Evolutionary conservation across 2,113 vertebrate genomes (phyloP).

Genomic region (Bufo gargarizans): DNA sequence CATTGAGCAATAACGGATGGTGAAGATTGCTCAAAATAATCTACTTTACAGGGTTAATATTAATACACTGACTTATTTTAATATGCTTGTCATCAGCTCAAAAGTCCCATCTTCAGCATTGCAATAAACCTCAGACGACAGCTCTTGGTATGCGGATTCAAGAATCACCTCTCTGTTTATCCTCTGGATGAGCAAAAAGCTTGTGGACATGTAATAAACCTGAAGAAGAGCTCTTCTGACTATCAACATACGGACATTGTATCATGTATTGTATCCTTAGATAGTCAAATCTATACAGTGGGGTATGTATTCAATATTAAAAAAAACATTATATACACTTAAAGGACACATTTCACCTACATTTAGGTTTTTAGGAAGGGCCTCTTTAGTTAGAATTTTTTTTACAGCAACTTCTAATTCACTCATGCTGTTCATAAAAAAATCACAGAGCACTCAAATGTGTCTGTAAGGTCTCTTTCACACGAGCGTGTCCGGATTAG

Average conservation of each 20-base stretch:
- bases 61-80: not conserved
- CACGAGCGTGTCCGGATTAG: too few relatives aligned
- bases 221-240: conserved; percentile 55
- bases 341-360: not conserved
- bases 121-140: conserved; percentile 61
- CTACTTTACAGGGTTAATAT: not conserved
- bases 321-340: not conserved
- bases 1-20: not conserved
- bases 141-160: conserved; percentile 63
- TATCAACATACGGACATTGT: conserved; percentile 56
- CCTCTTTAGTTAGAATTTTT: not conserved
- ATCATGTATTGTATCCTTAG: conserved; percentile 46
- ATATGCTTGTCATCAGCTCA: conserved; percentile 47
- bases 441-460: too few relatives aligned
- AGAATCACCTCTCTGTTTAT: conserved; percentile 55
- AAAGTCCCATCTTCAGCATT: conserved; percentile 61
- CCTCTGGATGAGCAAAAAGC: conserved; percentile 41
- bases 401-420: not conserved
- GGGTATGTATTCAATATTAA: conserved; percentile 50
- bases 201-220: conserved; percentile 55
- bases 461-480: too few relatives aligned
- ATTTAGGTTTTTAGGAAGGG: not conserved
- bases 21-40: too few relatives aligned
- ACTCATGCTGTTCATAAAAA: too few relatives aligned
- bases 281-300: conserved; percentile 62